Conservation (phyloP, 2,888 invertebrate species). For the Acanthococcus lagerstroemiae region DNA sequence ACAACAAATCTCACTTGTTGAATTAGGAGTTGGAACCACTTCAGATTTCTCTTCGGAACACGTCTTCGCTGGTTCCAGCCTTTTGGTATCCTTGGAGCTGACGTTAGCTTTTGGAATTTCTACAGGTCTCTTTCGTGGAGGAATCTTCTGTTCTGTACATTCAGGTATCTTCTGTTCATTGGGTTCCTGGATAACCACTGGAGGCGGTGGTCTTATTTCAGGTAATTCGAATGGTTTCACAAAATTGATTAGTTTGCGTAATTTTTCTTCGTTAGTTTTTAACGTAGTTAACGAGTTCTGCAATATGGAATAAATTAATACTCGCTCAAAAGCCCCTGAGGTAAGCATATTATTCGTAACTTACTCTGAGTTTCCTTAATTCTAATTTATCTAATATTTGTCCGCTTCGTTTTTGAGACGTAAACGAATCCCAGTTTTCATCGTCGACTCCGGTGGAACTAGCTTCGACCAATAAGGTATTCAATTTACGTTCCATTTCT, state of each 20-base stretch:
- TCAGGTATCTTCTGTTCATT: no score
- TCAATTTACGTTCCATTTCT: slow-evolving; percentile 39
- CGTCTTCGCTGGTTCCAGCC: no score
- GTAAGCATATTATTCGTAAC: slow-evolving; percentile 22
- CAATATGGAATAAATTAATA: slow-evolving; percentile 32
- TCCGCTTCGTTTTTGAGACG: slow-evolving; percentile 57
- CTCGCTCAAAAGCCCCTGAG: background rate
- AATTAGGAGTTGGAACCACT: no score
- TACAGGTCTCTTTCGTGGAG: no score
- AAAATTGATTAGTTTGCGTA: slow-evolving; percentile 62
- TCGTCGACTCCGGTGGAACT: slow-evolving; percentile 41
- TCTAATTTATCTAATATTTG: slow-evolving; percentile 55
- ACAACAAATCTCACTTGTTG: no score
- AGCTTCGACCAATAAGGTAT: slow-evolving; percentile 40
- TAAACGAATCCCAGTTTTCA: slow-evolving; percentile 72
- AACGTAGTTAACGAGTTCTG: slow-evolving; percentile 58
- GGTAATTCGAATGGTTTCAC: slow-evolving; percentile 58
- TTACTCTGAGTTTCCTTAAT: slow-evolving; percentile 48
- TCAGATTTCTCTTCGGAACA: no score
- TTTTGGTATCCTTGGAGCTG: no score
- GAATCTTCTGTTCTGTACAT: no score
- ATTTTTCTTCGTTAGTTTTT: slow-evolving; percentile 55
- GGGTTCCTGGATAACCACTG: background rate
- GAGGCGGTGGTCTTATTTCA: slow-evolving; percentile 40
- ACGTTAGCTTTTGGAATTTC: no score